Conservation (phyloP, 1,140 invertebrate species). For the Piezodorus guildinii region DNA sequence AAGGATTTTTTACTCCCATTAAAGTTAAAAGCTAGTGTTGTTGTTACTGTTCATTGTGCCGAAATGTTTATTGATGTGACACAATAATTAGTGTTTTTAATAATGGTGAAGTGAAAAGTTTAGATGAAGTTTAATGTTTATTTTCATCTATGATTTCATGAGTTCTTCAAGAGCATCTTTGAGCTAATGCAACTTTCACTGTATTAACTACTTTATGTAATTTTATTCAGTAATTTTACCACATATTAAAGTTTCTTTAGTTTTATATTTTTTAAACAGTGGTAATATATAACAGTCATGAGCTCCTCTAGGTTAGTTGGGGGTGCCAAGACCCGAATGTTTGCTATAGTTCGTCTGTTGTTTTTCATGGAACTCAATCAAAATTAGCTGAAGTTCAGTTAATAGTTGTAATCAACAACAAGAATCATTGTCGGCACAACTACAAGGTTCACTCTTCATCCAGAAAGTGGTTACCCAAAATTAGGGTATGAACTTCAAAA, state of each 20-base stretch:
- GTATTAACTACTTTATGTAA: slow-evolving; percentile 2
- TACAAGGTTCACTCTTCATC: no score
- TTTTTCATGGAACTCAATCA: slow-evolving; percentile 30
- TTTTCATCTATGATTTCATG: neutral
- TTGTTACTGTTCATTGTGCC: neutral
- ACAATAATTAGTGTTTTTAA: neutral
- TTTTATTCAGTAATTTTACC: neutral
- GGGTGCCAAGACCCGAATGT: slow-evolving; percentile 28
- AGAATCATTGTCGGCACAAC: slow-evolving; percentile 30
- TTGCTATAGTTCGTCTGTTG: slow-evolving; percentile 27
- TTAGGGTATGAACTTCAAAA: no score
- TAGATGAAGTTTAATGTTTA: neutral
- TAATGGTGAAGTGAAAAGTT: neutral
- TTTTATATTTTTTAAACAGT: neutral
- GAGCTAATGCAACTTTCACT: neutral
- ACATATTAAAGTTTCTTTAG: neutral
- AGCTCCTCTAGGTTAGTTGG: slow-evolving; percentile 26
- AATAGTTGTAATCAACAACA: slow-evolving; percentile 30
- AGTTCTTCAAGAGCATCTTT: neutral
- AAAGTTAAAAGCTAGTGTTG: slow-evolving; percentile 1
- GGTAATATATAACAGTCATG: slow-evolving; percentile 4
- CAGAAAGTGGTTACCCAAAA: no score
- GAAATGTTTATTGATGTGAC: neutral
- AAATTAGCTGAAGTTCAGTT: slow-evolving; percentile 28
- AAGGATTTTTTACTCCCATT: no score